Conservation (phyloP, 2,113 vertebrate species). For the Silurus glanis region DNA sequence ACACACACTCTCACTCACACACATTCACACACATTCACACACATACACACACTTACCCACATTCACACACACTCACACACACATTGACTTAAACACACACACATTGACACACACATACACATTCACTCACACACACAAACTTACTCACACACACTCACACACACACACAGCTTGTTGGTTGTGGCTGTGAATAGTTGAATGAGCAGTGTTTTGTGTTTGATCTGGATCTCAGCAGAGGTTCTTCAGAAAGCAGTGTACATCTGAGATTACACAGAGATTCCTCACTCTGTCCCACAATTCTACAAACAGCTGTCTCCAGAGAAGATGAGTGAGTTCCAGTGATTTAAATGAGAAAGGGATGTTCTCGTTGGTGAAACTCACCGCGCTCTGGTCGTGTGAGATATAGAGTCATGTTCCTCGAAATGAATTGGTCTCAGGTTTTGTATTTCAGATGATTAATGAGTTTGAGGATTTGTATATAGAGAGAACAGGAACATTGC, state of each 20-base stretch:
- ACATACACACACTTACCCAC: no score
- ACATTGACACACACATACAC: neutral
- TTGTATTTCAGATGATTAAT: neutral
- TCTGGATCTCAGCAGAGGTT: neutral
- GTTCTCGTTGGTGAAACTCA: neutral
- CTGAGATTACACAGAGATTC: neutral
- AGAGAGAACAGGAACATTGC: neutral
- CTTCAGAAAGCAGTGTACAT: neutral
- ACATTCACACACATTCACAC: no score
- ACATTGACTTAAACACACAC: no score
- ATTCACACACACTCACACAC: no score
- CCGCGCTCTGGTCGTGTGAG: neutral
- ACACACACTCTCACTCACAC: no score
- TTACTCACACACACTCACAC: slow-evolving; percentile 7
- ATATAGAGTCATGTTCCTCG: neutral
- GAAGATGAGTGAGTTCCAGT: neutral
- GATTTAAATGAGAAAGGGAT: neutral
- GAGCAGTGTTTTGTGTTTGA: neutral
- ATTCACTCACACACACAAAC: neutral
- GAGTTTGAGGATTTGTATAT: neutral
- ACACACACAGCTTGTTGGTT: neutral
- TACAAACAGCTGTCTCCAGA: neutral
- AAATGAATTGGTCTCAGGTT: neutral
- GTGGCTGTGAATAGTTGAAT: neutral
- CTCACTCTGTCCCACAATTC: neutral